phyloP scores from a whole-genome alignment of 2,113 vertebrate genomes.

The Hylia prasina region DNA sequence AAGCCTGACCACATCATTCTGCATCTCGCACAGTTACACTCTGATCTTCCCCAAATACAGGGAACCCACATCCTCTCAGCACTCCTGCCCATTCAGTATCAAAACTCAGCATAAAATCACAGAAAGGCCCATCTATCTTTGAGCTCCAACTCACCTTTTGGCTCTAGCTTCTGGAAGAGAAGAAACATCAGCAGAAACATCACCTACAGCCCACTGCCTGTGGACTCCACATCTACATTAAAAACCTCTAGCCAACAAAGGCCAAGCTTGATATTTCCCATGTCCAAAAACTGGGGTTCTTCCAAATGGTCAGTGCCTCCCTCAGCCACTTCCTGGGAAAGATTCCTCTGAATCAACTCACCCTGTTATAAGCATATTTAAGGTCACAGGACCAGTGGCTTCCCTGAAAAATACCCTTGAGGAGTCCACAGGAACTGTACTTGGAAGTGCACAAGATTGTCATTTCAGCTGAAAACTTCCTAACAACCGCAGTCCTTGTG shows the following conservation, averaged over 20 bases:
- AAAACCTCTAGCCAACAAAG: not conserved
- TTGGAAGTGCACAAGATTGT: not conserved
- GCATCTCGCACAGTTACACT: not conserved
- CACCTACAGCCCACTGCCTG: not conserved
- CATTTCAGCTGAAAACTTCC: not conserved
- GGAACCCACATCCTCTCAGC: not conserved
- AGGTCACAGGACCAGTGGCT: not conserved
- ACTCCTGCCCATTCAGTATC: not conserved
- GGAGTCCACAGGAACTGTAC: not conserved
- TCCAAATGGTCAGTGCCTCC: not conserved
- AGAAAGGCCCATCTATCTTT: not conserved
- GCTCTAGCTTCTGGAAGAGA: not conserved
- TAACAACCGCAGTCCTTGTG: not conserved
- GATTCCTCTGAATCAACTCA: not conserved
- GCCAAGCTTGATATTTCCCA: not conserved
- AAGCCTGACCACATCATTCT: not conserved
- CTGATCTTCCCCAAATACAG: not conserved
- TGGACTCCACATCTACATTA: not conserved
- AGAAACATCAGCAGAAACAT: not conserved
- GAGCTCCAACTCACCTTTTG: fast-evolving
- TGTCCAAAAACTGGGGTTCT: not conserved
- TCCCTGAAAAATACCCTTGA: fast-evolving
- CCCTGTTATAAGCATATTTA: fast-evolving
- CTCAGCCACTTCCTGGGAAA: not conserved
- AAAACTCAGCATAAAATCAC: not conserved